These are phyloP conservation scores for Perca fluviatilis DNA, from an alignment of 2,113 vertebrate genomes.

Conservation along the genomic window DNA sequence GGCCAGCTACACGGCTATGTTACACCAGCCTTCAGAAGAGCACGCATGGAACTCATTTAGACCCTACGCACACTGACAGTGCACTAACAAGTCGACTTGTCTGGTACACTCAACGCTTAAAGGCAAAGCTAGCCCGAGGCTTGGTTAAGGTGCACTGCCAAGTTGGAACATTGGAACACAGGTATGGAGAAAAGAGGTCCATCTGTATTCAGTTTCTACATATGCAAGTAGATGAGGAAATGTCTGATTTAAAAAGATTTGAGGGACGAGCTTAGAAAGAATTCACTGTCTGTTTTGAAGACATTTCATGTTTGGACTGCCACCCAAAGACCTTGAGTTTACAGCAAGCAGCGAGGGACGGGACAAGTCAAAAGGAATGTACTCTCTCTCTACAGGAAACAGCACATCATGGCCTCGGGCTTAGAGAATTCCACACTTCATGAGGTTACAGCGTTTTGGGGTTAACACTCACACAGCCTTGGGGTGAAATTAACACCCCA, in stretches of 20 bases:
- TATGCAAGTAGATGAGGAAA: background rate
- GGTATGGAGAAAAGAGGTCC: constrained; percentile 10
- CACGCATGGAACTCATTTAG: constrained; percentile 78
- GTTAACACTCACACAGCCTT: constrained; percentile 81
- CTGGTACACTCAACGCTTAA: constrained; percentile 58
- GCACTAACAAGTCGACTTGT: constrained; percentile 74
- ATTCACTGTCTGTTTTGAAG: constrained; percentile 47
- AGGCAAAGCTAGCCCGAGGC: constrained; percentile 30
- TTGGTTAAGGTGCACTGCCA: constrained; percentile 7
- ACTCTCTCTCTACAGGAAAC: constrained; percentile 80
- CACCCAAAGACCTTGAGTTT: constrained; percentile 74
- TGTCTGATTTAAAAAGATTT: constrained; percentile 11
- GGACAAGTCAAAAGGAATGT: constrained; percentile 79
- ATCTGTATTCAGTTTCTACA: constrained; percentile 13
- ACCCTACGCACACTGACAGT: constrained; percentile 66
- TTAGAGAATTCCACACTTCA: constrained; percentile 82
- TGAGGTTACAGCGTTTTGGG: constrained; percentile 82
- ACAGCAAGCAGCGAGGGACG: constrained; percentile 57
- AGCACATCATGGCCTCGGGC: constrained; percentile 79
- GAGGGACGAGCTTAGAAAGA: constrained; percentile 29
- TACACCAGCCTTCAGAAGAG: constrained; percentile 61
- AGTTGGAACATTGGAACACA: constrained; percentile 10
- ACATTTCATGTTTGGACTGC: constrained; percentile 61
- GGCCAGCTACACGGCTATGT: constrained; percentile 67
- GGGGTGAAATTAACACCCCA: constrained; percentile 85